Percentiles rank a stretch among this genome's conserved stretches.
phyloP scores from a whole-genome alignment of 2,797 vertebrate species.

The Labeo calbasu region DNA sequence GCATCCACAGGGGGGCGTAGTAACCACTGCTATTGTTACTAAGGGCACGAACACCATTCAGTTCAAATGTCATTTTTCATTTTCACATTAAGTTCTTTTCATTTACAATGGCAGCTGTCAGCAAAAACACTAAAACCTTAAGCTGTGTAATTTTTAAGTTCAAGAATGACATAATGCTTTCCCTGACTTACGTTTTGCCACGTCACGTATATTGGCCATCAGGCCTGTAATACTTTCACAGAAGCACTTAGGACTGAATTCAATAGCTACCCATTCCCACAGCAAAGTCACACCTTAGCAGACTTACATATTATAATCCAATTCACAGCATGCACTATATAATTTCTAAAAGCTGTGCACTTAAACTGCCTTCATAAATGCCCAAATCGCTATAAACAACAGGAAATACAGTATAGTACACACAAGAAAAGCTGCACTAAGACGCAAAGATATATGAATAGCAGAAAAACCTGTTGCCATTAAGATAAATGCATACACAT shows the following conservation, averaged over 20 bases:
- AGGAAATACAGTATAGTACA: slow-evolving; percentile 1
- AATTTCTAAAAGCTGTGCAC: background rate
- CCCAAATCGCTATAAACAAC: background rate
- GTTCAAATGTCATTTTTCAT: background rate
- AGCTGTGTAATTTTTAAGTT: background rate
- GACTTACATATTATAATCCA: slow-evolving; percentile 16
- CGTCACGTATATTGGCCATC: background rate
- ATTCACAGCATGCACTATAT: background rate
- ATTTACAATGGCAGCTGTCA: background rate
- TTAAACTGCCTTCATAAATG: background rate
- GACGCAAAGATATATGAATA: background rate
- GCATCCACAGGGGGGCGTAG: slow-evolving; percentile 17
- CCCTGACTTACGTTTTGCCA: background rate
- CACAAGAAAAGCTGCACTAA: background rate
- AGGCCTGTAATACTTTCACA: background rate
- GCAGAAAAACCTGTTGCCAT: background rate
- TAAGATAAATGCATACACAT: background rate
- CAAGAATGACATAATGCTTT: background rate
- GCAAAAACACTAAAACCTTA: background rate
- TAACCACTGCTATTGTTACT: background rate
- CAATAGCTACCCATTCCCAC: background rate
- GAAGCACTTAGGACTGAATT: slow-evolving; percentile 14
- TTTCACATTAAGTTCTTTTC: background rate
- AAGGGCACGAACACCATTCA: background rate
- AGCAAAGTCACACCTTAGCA: slow-evolving; percentile 17